These are phyloP conservation scores for Coluber constrictor DNA, from an alignment of 2,797 vertebrate genomes.

Conservation along the genomic window DNA sequence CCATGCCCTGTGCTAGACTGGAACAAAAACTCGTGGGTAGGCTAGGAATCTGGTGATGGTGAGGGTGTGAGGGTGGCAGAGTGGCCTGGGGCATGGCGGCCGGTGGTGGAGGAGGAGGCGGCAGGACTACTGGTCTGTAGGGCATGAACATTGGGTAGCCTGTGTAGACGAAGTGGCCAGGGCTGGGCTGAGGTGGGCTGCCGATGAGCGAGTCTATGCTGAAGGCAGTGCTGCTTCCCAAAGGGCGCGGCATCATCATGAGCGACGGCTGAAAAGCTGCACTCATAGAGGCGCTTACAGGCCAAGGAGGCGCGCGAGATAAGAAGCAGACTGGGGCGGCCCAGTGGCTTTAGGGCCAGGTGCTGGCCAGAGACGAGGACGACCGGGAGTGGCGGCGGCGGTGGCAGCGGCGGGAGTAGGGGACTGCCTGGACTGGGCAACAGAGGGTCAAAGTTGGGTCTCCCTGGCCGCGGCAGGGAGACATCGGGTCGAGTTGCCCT, in stretches of 20 bases:
- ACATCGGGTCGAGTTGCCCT: slow-evolving; percentile 30
- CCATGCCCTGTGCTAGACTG: slow-evolving; percentile 89
- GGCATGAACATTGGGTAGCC: slow-evolving; percentile 98
- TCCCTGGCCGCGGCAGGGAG: slow-evolving; percentile 30
- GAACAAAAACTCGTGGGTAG: slow-evolving; percentile 90
- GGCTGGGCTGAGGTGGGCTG: slow-evolving; percentile 86
- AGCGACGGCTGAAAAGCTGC: slow-evolving; percentile 86
- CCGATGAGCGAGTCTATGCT: slow-evolving; percentile 97
- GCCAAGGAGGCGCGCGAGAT: background rate
- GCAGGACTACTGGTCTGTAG: slow-evolving; percentile 90
- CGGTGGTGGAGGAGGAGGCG: slow-evolving; percentile 82
- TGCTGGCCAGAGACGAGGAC: slow-evolving; percentile 35
- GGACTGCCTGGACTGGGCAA: slow-evolving; percentile 3
- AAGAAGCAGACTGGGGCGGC: background rate
- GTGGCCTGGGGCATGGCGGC: slow-evolving; percentile 76
- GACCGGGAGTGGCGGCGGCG: background rate
- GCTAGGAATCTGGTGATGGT: slow-evolving; percentile 83
- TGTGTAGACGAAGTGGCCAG: slow-evolving; percentile 90
- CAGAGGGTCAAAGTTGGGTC: background rate
- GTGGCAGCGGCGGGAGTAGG: background rate
- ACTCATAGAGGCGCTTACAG: slow-evolving; percentile 77
- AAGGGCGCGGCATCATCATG: slow-evolving; percentile 96
- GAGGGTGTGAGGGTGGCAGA: slow-evolving; percentile 78
- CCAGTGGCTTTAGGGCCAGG: background rate
- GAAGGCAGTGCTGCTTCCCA: slow-evolving; percentile 92